Evolutionary conservation across 2,888 invertebrate genomes (phyloP), one percentile per base, ranked within the genome.

Genomic region (Prostheceraeus crozeri): DNA sequence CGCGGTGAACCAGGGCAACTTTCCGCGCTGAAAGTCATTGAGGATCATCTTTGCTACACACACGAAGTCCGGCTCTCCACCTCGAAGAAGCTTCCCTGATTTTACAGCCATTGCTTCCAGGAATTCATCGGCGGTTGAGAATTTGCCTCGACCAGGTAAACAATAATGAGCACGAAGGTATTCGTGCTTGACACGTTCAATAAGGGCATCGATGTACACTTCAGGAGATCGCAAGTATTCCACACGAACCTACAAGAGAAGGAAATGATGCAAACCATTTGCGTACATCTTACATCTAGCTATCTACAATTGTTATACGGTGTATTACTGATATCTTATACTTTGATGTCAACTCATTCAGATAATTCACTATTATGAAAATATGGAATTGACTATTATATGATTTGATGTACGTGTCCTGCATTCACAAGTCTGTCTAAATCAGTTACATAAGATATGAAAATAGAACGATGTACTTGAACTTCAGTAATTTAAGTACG

Each of bases 21-120:
- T 91, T 3, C 98, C 98, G 70, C 98, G 82, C 78, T 98, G 96
- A 87, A 91, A 98, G 76, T 98, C 98, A 79, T 98, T 98, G 1
- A 98, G 81, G 8, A 99, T 84, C 87, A 93, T 93, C 74, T 86
- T 85, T 0, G 98, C 85, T 1, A 86, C 86, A 62, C 86, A 86
- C 52, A 82, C 79, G 19, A 91, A 79, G 78, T 98, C 93, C 8
- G 98, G 90, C 72, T 98, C 94, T n/a, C 93, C 98, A 68, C 89
- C 89, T 75, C 93, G 96, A 8, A 91, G 76, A 57, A 99, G 79
- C 77, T 89, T 90, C 0, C 98, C 98, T 10, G 83, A 83, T 65
- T 85, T 83, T 53, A 82, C 81, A 0, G 94, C 91, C 68, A 93
- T 73, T 77, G 91, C 86, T 70, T 91, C 89, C 60, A 99, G 78